Percentiles rank a stretch among this genome's conserved stretches.
phyloP scores from a whole-genome alignment of 2,113 vertebrate species.

The Varanus komodoensis region DNA sequence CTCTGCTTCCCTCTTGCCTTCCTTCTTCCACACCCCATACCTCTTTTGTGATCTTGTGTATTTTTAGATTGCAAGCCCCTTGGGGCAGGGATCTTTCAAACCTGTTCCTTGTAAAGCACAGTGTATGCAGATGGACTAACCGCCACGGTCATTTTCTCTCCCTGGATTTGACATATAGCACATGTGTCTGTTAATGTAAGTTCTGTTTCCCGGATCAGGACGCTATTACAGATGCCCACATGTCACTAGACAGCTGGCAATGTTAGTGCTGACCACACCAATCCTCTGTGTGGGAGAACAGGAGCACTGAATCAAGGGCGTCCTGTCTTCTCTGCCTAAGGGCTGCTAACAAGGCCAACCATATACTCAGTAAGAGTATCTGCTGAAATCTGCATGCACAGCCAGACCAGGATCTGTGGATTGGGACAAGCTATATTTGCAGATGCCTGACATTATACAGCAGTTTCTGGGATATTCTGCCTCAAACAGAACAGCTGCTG shows the following conservation, averaged over 20 bases:
- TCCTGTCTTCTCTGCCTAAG: neutral
- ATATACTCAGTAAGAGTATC: neutral
- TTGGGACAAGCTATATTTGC: conserved; percentile 12
- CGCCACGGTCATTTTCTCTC: neutral
- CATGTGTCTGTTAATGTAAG: neutral
- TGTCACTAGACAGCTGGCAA: neutral
- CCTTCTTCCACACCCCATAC: neutral
- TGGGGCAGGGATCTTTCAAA: neutral
- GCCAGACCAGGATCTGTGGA: neutral
- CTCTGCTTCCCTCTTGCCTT: neutral
- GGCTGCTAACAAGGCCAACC: neutral
- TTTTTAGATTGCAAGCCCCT: neutral
- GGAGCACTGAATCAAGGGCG: neutral
- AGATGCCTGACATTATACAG: neutral
- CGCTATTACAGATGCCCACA: no score
- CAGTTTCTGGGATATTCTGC: neutral
- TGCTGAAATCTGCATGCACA: neutral
- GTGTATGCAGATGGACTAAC: neutral
- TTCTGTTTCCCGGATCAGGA: neutral
- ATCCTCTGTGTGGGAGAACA: neutral
- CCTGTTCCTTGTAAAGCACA: neutral
- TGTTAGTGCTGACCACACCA: neutral
- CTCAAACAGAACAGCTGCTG: conserved; percentile 55
- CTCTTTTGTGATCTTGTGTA: neutral
- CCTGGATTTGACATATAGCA: neutral